Evolutionary conservation across 2,797 vertebrate genomes (phyloP).

Genomic region (Picus viridis): DNA sequence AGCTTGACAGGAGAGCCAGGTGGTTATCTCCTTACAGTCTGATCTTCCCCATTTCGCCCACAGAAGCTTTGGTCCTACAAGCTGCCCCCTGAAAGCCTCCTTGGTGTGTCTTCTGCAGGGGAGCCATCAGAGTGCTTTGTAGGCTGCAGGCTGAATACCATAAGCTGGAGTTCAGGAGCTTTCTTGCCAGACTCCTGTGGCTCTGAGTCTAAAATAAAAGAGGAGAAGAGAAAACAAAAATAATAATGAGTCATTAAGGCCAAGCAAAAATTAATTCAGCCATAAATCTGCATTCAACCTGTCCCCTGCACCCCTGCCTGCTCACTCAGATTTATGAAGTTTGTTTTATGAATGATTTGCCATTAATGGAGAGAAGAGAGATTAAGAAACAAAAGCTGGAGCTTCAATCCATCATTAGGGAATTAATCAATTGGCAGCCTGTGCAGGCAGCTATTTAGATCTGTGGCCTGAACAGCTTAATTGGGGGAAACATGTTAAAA

Average conservation of each 20-base stretch:
- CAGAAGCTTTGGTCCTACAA: not conserved
- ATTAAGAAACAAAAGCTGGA: constrained; percentile 82
- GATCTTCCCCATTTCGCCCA: not conserved
- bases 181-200: not conserved
- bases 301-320: constrained; percentile 37
- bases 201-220: not conserved
- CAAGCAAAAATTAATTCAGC: constrained; percentile 63
- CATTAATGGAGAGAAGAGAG: constrained; percentile 76
- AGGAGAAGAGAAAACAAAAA: constrained; percentile 59
- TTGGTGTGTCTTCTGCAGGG: not conserved
- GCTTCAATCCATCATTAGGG: constrained; percentile 84
- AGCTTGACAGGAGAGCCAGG: not conserved
- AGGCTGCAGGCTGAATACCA: not conserved
- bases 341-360: constrained; percentile 72
- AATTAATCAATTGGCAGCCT: constrained; percentile 84
- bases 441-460: constrained; percentile 80
- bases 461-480: constrained; percentile 79
- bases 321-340: constrained; percentile 69
- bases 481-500: constrained; percentile 79
- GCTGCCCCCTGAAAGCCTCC: not conserved
- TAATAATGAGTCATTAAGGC: constrained; percentile 35
- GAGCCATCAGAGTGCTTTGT: not conserved
- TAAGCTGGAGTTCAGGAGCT: not conserved
- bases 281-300: constrained; percentile 57
- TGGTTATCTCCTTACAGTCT: not conserved